Evolutionary conservation across 2,888 invertebrate genomes (phyloP).

Genomic region (Bombylius discolor): DNA sequence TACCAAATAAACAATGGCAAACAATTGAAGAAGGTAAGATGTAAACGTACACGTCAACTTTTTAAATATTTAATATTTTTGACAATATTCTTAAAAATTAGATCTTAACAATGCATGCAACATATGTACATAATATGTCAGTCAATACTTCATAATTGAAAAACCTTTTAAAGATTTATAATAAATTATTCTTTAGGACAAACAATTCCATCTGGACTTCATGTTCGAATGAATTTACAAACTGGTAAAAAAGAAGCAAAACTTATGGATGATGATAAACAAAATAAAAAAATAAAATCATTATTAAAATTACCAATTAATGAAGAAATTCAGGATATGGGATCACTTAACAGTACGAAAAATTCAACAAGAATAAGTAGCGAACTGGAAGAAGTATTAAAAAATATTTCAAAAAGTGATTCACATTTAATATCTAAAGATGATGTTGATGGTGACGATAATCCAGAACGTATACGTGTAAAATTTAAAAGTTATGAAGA

Average conservation of each 20-base stretch:
- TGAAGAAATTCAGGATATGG: slow-evolving; percentile 8
- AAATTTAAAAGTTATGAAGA: slow-evolving; percentile 48
- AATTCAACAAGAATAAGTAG: slow-evolving; percentile 22
- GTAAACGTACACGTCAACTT: slow-evolving; percentile 6
- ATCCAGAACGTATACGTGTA: slow-evolving; percentile 28
- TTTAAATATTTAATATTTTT: background rate
- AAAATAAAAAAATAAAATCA: slow-evolving; percentile 5
- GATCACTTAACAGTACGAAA: slow-evolving; percentile 16
- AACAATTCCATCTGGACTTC: slow-evolving; percentile 57
- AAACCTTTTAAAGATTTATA: slow-evolving; percentile 12
- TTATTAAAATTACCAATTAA: background rate
- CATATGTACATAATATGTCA: background rate
- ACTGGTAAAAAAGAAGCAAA: slow-evolving; percentile 65
- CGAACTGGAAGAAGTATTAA: slow-evolving; percentile 31
- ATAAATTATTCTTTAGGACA: slow-evolving; percentile 41
- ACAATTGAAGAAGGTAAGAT: slow-evolving; percentile 44
- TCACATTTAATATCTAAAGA: slow-evolving; percentile 12
- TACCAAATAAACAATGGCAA: slow-evolving; percentile 52
- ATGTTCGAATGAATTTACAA: slow-evolving; percentile 60
- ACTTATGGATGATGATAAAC: slow-evolving; percentile 43
- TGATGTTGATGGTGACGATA: slow-evolving; percentile 29
- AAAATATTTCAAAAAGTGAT: slow-evolving; percentile 27
- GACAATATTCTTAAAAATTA: background rate
- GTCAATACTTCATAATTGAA: background rate
- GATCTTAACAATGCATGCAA: background rate